Conservation (phyloP, 2,797 vertebrate species). For the Steatocranus sp. region DNA sequence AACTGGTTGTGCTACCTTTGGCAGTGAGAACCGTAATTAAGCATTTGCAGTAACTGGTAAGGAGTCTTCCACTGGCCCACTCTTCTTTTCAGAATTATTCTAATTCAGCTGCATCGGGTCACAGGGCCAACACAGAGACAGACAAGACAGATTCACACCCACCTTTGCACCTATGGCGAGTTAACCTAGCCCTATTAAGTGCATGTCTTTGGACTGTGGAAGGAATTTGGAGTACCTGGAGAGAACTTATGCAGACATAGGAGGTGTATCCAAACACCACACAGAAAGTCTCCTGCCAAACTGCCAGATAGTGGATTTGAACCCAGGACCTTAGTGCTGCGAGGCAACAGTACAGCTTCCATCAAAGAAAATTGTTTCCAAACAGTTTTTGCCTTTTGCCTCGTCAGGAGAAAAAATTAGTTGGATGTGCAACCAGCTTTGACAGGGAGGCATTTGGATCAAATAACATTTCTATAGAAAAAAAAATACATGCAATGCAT, state of each 20-base stretch:
- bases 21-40: background rate
- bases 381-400: background rate
- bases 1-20: background rate
- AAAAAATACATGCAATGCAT: background rate
- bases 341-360: background rate
- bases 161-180: background rate
- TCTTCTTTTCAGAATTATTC: background rate
- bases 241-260: background rate
- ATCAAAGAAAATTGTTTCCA: background rate
- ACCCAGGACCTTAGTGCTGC: background rate
- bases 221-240: fast-evolving
- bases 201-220: background rate
- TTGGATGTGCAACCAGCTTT: background rate
- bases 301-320: background rate
- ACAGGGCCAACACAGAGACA: background rate
- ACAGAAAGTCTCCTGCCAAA: background rate
- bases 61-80: background rate
- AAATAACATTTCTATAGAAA: background rate
- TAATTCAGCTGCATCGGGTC: background rate
- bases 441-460: background rate
- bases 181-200: fast-evolving
- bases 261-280: background rate
- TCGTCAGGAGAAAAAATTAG: fast-evolving
- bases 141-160: background rate
- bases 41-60: background rate